A percentile compares a stretch with the other conserved stretches of the same genome.
Conservation (phyloP, 2,113 vertebrate genomes). For the Halichoerus grypus region DNA sequence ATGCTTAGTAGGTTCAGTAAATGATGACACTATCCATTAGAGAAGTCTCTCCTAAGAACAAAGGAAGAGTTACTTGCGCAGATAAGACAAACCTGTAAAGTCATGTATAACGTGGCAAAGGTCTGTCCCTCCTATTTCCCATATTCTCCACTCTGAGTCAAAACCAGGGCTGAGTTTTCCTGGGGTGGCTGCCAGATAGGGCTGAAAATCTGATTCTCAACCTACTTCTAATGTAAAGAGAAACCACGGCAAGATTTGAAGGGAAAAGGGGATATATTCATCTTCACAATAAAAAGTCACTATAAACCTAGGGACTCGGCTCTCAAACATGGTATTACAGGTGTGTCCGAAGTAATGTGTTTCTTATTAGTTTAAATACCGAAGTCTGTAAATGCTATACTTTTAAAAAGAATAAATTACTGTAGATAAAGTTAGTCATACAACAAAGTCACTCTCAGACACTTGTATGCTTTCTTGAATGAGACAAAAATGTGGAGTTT, state of each 20-base stretch:
- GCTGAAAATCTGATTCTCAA: background rate
- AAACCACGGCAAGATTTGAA: background rate
- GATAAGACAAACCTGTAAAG: background rate
- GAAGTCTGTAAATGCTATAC: background rate
- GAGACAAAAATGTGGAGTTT: background rate
- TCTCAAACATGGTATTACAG: background rate
- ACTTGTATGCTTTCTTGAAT: background rate
- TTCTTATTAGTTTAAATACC: background rate
- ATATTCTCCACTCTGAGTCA: too few relatives aligned
- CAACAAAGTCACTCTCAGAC: background rate
- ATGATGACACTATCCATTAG: background rate
- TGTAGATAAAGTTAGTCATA: background rate
- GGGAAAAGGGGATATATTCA: background rate
- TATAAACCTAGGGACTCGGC: background rate
- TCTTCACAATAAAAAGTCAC: background rate
- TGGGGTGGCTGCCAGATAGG: background rate
- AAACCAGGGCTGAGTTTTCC: background rate
- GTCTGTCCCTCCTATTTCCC: background rate
- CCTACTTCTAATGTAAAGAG: background rate
- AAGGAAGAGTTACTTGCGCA: background rate
- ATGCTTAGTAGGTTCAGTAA: background rate
- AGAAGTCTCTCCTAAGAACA: background rate
- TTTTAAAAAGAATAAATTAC: background rate
- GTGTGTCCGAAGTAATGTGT: background rate
- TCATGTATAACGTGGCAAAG: background rate